phyloP scores from a whole-genome alignment of 2,797 vertebrate genomes.

The Syndactyla subalaris region DNA sequence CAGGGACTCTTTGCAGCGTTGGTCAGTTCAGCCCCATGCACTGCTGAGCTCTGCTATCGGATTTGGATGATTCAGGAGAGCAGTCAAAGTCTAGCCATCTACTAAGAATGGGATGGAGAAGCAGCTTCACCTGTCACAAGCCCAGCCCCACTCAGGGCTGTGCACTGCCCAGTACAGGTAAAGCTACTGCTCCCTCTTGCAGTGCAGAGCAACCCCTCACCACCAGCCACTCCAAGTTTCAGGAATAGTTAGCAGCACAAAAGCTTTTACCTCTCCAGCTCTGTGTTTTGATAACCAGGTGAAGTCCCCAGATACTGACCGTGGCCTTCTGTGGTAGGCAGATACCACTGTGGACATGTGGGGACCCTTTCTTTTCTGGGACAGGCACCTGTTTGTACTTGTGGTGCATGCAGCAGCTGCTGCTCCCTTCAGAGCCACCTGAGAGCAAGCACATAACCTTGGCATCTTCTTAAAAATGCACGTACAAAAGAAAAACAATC shows the following conservation, averaged over 20 bases:
- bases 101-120: neutral
- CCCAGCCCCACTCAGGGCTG: neutral
- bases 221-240: neutral
- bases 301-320: neutral
- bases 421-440: neutral
- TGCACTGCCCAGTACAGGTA: neutral
- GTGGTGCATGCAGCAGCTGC: rapidly evolving
- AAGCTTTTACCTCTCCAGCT: neutral
- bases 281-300: neutral
- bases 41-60: neutral
- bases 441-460: rapidly evolving
- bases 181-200: neutral
- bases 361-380: neutral
- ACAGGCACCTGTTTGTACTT: rapidly evolving
- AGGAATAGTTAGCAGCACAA: neutral
- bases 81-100: rapidly evolving
- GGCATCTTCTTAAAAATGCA: neutral
- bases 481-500: neutral
- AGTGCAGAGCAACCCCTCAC: rapidly evolving
- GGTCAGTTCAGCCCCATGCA: neutral
- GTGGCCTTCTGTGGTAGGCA: rapidly evolving
- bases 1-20: neutral
- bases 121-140: neutral
- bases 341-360: rapidly evolving
- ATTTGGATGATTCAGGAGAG: neutral